Evolutionary conservation across 2,888 invertebrate species (phyloP).

Genomic region (Trissonchulus sp.): DNA sequence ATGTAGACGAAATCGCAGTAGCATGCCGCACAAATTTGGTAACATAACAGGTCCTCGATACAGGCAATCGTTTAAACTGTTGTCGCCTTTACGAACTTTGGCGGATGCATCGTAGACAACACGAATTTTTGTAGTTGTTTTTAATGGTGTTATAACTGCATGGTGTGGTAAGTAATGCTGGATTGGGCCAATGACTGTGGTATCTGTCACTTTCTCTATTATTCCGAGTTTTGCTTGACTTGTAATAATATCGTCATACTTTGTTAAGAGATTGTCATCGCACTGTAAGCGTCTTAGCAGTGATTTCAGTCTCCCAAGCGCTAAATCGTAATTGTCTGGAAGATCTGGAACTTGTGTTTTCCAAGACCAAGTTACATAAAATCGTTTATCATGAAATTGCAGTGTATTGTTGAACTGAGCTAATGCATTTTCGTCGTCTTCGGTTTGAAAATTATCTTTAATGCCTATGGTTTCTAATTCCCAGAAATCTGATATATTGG

Average conservation of each 20-base stretch:
- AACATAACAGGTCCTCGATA: slow-evolving; percentile 34
- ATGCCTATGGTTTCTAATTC: neutral
- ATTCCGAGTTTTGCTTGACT: slow-evolving; percentile 26
- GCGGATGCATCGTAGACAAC: slow-evolving; percentile 40
- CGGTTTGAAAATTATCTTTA: neutral
- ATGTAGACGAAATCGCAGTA: slow-evolving; percentile 34
- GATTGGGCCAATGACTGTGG: neutral
- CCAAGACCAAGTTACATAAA: neutral
- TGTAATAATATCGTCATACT: slow-evolving; percentile 27
- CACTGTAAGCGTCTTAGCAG: neutral
- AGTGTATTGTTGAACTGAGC: neutral
- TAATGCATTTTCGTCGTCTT: neutral
- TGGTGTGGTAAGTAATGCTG: slow-evolving; percentile 37
- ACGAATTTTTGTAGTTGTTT: slow-evolving; percentile 38
- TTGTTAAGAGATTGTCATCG: slow-evolving; percentile 13
- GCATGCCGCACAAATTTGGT: slow-evolving; percentile 30
- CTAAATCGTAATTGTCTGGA: neutral
- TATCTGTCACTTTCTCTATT: slow-evolving; percentile 28
- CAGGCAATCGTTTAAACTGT: slow-evolving; percentile 35
- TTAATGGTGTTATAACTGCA: slow-evolving; percentile 32
- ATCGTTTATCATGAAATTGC: neutral
- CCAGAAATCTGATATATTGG: neutral
- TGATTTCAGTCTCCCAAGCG: neutral
- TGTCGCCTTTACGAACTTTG: slow-evolving; percentile 22
- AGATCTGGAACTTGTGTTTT: neutral